Evolutionary conservation across 2,113 vertebrate genomes (phyloP), one percentile per base, ranked within the genome.

Genomic region (Rafetus swinhoei): DNA sequence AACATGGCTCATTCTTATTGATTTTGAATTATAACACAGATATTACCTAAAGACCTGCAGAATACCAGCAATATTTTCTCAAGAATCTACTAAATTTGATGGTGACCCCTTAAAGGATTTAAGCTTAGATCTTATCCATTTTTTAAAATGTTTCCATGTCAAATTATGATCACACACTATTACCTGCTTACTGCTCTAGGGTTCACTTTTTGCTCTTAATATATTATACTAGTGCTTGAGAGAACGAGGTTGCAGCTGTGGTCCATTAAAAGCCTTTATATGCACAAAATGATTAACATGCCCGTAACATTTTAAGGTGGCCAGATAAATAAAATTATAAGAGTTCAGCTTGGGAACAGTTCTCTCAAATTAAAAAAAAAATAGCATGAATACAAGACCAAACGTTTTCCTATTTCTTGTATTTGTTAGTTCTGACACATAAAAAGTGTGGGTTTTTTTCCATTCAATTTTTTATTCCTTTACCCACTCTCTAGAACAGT

Each of bases 1-100:
- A 95, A 95, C 95, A 96, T 96, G 97, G 96, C 93, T 95, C 94
- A 95, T 95, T 95, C 93, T 94, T 93, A 87, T 83, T 93, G 91
- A 94, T 85, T 97, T 96, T 88, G 86, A 94, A 89, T 83, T 76
- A 86, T 93, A 94, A 90, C 87, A 93, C 92, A 92, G 94, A 96
- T 90, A 79, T 82, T 92, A 92, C 90, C 95, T 93, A 93, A 93
- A 69, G 93, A 96, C 86, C 81, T 96, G 0, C 93, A 65, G 90
- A 92, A 87, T 84, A 86, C 39, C 94, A 92, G 82, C 95, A 97
- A 90, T 53, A 74, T 95, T 90, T 97, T 95, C 96, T 89, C 79
- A 35, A 82, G 86, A 53, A 84, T 93, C 91, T 90, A 7, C 85
- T 94, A 96, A 95, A 92, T 93, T 89, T 90, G 89, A 95, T 94